A percentile compares a stretch with the other conserved stretches of the same genome.
Evolutionary conservation across 2,113 vertebrate species (phyloP).

Genomic region (Marcusenius ussheri): DNA sequence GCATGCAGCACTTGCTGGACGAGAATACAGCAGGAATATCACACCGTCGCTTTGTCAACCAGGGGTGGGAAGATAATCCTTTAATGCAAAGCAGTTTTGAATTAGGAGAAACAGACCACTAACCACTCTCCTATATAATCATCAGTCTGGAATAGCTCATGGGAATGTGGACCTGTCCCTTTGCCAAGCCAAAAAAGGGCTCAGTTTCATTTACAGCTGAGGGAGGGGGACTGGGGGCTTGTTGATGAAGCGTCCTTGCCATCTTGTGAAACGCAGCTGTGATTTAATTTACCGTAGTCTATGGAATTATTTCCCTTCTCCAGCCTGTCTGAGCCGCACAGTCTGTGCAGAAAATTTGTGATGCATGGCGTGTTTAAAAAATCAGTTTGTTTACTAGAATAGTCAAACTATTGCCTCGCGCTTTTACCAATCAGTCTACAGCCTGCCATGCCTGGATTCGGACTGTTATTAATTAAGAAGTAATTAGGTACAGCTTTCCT

Average conservation of each 20-base stretch:
- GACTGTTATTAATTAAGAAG: neutral
- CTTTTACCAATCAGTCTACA: neutral
- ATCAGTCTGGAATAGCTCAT: neutral
- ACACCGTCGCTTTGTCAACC: neutral
- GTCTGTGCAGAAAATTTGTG: neutral
- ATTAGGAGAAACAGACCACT: neutral
- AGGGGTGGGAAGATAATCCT: neutral
- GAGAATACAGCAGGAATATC: neutral
- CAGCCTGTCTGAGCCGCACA: neutral
- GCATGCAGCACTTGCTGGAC: neutral
- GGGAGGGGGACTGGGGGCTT: neutral
- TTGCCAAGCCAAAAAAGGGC: neutral
- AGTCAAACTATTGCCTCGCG: neutral
- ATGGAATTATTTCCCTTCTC: neutral
- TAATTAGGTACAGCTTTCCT: neutral
- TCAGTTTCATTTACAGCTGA: neutral
- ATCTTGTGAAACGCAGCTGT: neutral
- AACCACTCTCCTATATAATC: neutral
- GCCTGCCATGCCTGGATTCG: neutral
- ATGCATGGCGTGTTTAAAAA: neutral
- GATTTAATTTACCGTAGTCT: neutral
- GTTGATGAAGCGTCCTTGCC: neutral
- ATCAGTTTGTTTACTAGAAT: neutral
- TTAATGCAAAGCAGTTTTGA: neutral
- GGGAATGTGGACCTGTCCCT: neutral